Conservation (phyloP, 2,113 vertebrate genomes). For the Mobula hypostoma region DNA sequence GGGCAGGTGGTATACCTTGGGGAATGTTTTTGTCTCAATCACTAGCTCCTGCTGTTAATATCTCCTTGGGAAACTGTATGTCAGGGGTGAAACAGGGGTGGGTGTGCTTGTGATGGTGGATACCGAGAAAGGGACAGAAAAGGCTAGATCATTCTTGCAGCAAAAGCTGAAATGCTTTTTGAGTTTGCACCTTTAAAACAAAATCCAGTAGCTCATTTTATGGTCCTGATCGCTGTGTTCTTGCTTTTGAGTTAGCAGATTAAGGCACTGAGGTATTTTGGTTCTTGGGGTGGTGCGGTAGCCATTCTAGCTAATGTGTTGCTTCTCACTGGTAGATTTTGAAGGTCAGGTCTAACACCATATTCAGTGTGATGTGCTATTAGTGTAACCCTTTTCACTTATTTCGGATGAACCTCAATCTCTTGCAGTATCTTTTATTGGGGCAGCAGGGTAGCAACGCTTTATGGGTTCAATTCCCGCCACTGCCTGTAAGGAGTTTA, state of each 20-base stretch:
- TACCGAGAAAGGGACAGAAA: not conserved
- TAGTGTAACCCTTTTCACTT: not conserved
- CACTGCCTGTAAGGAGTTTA: no score
- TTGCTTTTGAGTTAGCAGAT: not conserved
- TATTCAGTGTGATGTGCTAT: not conserved
- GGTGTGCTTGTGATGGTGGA: no score
- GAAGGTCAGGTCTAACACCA: not conserved
- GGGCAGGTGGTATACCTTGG: conserved; percentile 37
- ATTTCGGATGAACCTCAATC: not conserved
- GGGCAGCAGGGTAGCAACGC: no score
- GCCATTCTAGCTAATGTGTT: not conserved
- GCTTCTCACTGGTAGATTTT: not conserved
- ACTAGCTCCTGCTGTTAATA: conserved; percentile 35
- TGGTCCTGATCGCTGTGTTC: not conserved
- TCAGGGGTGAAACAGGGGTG: no score
- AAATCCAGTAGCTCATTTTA: not conserved
- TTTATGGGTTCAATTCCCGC: no score
- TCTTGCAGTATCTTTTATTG: not conserved
- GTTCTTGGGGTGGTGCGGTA: not conserved
- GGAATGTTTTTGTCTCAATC: conserved; percentile 24
- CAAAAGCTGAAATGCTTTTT: not conserved
- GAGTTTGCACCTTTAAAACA: not conserved
- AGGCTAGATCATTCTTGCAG: not conserved
- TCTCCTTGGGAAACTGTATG: not conserved
- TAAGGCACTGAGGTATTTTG: not conserved